Conservation (phyloP, 1,140 invertebrate genomes). For the Amphibalanus amphitrite region DNA sequence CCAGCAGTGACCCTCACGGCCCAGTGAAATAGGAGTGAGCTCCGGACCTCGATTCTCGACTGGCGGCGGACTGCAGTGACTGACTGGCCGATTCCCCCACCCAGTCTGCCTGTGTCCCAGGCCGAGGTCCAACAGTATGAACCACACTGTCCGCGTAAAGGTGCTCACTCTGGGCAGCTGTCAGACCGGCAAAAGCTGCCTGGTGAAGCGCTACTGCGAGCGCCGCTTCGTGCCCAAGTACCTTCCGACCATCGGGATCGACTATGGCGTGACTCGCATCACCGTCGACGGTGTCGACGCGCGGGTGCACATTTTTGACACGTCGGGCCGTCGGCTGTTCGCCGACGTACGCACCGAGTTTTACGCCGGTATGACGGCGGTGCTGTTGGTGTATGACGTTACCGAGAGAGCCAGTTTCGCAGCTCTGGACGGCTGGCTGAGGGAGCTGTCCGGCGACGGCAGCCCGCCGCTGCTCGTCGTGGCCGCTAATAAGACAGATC, state of each 20-base stretch:
- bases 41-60: too few relatives aligned
- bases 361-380: constrained; percentile 18
- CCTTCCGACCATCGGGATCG: constrained; percentile 33
- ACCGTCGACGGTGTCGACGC: constrained; percentile 26
- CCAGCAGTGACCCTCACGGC: too few relatives aligned
- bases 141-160: neutral
- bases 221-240: constrained; percentile 34
- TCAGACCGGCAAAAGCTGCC: constrained; percentile 25
- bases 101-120: too few relatives aligned
- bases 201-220: constrained; percentile 35
- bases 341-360: constrained; percentile 26
- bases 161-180: neutral
- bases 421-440: constrained; percentile 18
- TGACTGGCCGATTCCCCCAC: too few relatives aligned
- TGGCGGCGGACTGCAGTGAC: too few relatives aligned
- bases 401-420: constrained; percentile 17
- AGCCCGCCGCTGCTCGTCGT: neutral
- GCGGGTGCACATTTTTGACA: constrained; percentile 33
- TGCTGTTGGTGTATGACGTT: constrained; percentile 17
- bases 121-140: neutral
- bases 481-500: neutral
- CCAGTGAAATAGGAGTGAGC: too few relatives aligned
- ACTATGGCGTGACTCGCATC: constrained; percentile 33
- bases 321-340: constrained; percentile 32
- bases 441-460: constrained; percentile 4